Percentiles rank a stretch among this genome's conserved stretches.
Conservation (phyloP, 2,888 invertebrate species). For the Drosophila siamana region DNA sequence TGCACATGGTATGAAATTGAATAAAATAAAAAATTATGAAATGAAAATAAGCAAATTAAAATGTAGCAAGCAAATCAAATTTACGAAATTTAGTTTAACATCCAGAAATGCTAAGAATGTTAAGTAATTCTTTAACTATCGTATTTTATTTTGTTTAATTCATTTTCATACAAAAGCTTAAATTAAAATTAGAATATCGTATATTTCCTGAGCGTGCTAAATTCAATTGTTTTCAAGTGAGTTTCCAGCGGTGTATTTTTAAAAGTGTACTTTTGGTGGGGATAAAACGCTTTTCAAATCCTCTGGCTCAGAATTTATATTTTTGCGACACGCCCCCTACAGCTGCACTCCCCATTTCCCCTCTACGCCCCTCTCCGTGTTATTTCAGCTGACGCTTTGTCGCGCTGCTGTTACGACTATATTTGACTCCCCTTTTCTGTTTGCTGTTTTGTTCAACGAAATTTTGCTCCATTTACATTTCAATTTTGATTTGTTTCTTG, state of each 20-base stretch:
- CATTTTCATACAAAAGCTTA: no score
- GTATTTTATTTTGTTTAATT: no score
- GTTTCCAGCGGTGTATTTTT: neutral
- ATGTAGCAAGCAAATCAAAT: no score
- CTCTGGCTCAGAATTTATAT: neutral
- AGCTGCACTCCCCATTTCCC: neutral
- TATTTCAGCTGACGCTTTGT: neutral
- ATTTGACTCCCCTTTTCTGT: conserved; percentile 18
- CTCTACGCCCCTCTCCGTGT: neutral
- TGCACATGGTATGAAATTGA: no score
- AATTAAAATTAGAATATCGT: no score
- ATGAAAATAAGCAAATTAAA: no score
- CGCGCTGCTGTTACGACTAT: conserved; percentile 8
- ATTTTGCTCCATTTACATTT: conserved; percentile 71
- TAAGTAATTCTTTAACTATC: no score
- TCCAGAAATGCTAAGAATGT: no score
- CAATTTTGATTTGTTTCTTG: conserved; percentile 79
- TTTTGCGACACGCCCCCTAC: conserved; percentile 1
- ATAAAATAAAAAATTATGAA: no score
- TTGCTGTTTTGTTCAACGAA: conserved; percentile 1
- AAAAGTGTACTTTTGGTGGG: neutral
- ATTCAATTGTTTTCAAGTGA: neutral
- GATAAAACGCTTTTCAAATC: neutral
- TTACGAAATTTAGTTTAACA: no score
- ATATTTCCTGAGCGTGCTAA: no score